A percentile compares a stretch with the other conserved stretches of the same genome.
These are phyloP conservation scores for Synchiropus splendidus DNA, from an alignment of 2,113 vertebrate species.

Conservation along the genomic window DNA sequence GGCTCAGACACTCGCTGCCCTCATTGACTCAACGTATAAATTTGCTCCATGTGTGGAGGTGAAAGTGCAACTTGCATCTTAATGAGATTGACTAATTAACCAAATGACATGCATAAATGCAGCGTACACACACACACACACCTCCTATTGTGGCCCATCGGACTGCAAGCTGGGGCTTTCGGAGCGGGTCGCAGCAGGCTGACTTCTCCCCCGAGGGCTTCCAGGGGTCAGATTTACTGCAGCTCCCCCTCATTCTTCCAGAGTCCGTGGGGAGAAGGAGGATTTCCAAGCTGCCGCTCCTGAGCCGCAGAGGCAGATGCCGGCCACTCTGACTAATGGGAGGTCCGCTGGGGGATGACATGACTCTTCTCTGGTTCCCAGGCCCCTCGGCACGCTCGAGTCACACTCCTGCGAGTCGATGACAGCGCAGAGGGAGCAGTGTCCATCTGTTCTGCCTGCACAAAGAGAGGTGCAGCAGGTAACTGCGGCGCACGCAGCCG, in stretches of 20 bases:
- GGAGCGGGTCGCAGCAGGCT: conserved; percentile 31
- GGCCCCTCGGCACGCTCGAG: conserved; percentile 57
- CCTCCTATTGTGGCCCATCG: conserved; percentile 39
- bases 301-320: conserved; percentile 50
- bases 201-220: conserved; percentile 41
- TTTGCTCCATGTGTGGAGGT: conserved; percentile 5
- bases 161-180: conserved; percentile 42
- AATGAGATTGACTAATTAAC: conserved; percentile 42
- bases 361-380: conserved; percentile 57
- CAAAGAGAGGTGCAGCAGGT: conserved; percentile 29
- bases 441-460: conserved; percentile 59
- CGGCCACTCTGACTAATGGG: conserved; percentile 35
- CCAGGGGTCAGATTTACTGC: conserved; percentile 29
- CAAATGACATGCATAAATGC: conserved; percentile 31
- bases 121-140: conserved; percentile 9
- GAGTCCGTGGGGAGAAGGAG: conserved; percentile 38
- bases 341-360: conserved; percentile 27
- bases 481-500: not conserved
- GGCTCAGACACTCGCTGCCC: not conserved
- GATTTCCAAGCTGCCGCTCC: conserved; percentile 38
- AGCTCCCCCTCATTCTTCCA: conserved; percentile 14
- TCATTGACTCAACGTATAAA: conserved; percentile 15
- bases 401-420: conserved; percentile 45
- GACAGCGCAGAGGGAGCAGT: conserved; percentile 37
- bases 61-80: conserved; percentile 14